Evolutionary conservation across 2,797 vertebrate species (phyloP), one percentile per base, ranked within the genome.

Genomic region (Stomatorhinus walkeri): DNA sequence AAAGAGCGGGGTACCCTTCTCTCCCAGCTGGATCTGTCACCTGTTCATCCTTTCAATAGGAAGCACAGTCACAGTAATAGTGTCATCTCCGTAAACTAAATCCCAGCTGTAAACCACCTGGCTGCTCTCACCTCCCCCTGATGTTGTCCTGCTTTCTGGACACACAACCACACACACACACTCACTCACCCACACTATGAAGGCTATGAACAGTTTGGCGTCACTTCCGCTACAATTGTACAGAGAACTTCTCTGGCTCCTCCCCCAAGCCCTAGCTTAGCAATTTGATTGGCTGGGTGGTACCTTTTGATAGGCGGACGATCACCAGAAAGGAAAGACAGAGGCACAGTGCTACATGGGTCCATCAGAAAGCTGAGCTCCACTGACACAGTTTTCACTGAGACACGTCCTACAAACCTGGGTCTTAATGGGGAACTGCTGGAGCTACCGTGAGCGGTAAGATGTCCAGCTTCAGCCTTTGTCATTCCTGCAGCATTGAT

Each of bases 401-500:
- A 94, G 94, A 93, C 93, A 93, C 93, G 91, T 92, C 92, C 92
- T 93, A 91, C 93, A 92, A 94, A 93, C 93, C 90, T 92, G 92
- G 90, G 90, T 94, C 94, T 93, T 96, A 92, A 97, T 99, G 97
- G 98, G 98, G 92, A 98, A 94, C 95, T 99, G 98, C 94, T 95
- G 98, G 94, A 98, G 97, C 94, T 95, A 96, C 89, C 96, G 97
- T 92, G 97, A 96, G 91, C 94, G 98, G 98, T 99, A 96, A 98
- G 97, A 96, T 48, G n/a, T 19, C 56, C 59, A 86, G 89, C 89
- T 90, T 68, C 90, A 19, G 8, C 87, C 90, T 48, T 88, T 87
- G 85, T 91, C 68, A 92, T 91, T 93, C 92, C 91, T 91, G 43
- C 22, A 85, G n/a, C 40, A 19, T 51, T 85, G 83, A 85, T 85